Evolutionary conservation across 2,797 vertebrate genomes (phyloP).

Genomic region (Melanotaenia maccullochi): DNA sequence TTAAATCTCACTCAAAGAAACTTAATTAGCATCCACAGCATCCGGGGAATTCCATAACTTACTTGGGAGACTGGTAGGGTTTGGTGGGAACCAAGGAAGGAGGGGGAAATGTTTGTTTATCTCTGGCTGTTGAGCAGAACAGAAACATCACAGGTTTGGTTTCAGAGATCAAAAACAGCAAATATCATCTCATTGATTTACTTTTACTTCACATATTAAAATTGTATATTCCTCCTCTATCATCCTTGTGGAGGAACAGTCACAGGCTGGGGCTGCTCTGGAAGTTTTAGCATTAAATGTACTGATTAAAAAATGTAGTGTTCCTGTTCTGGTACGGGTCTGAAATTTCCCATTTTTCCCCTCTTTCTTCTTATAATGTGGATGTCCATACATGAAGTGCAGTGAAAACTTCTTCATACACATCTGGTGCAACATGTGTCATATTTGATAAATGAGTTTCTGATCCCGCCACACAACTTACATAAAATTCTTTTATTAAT

Average conservation of each 20-base stretch:
- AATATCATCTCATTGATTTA: constrained; percentile 4
- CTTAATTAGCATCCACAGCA: not conserved
- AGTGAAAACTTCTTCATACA: too few relatives aligned
- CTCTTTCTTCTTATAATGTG: constrained; percentile 17
- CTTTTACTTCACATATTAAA: not conserved
- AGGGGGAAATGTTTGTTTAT: constrained; percentile 16
- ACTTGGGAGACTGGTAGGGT: constrained; percentile 44
- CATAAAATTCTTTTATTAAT: too few relatives aligned
- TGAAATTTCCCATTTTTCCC: not conserved
- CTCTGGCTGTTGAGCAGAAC: not conserved
- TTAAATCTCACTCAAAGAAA: not conserved
- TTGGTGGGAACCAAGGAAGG: constrained; percentile 30
- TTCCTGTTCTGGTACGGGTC: not conserved
- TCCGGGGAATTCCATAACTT: constrained; percentile 35
- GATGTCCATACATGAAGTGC: not conserved
- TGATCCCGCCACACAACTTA: too few relatives aligned
- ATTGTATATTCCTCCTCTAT: not conserved
- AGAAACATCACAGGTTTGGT: constrained; percentile 17
- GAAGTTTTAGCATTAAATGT: not conserved
- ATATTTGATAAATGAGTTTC: too few relatives aligned
- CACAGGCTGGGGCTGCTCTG: not conserved
- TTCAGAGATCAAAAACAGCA: constrained; percentile 19
- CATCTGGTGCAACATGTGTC: not conserved
- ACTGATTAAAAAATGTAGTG: not conserved
- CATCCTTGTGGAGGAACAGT: not conserved